Evolutionary conservation across 35 echinoderm and acorn worm genomes (phyloP).

Genomic region (Strongylocentrotus purpuratus): DNA sequence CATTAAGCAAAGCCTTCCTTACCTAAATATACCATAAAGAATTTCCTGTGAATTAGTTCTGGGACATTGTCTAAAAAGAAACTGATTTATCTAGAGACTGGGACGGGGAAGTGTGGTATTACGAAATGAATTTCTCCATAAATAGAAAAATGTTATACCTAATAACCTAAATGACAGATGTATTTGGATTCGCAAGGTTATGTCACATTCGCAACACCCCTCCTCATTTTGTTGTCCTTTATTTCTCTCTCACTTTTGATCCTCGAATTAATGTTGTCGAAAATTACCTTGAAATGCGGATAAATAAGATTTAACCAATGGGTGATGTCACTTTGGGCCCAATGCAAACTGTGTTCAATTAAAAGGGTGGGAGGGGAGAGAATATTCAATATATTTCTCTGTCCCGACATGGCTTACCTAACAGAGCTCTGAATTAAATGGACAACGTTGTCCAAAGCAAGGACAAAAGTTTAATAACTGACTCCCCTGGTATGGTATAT

Average conservation of each 20-base stretch:
- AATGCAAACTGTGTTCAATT: neutral
- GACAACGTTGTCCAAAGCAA: neutral
- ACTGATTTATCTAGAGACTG: neutral
- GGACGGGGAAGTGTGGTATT: neutral
- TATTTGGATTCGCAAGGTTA: neutral
- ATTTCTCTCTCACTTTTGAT: neutral
- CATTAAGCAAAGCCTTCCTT: no score
- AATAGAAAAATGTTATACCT: neutral
- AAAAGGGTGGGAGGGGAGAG: neutral
- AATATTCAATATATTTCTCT: neutral
- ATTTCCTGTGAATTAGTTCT: no score
- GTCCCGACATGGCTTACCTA: neutral
- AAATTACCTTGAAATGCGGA: neutral
- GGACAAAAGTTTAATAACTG: neutral
- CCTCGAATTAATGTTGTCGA: neutral
- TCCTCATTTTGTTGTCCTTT: neutral
- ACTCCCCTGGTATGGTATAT: neutral
- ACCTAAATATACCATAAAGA: no score
- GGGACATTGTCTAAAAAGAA: neutral
- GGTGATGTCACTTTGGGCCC: neutral
- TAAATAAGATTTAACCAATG: neutral
- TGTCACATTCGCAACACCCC: neutral
- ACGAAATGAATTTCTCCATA: neutral
- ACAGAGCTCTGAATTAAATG: neutral
- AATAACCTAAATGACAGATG: neutral